Base-by-base conservation (phyloP, 1,140 invertebrate species). In the Sipha flava region DNA sequence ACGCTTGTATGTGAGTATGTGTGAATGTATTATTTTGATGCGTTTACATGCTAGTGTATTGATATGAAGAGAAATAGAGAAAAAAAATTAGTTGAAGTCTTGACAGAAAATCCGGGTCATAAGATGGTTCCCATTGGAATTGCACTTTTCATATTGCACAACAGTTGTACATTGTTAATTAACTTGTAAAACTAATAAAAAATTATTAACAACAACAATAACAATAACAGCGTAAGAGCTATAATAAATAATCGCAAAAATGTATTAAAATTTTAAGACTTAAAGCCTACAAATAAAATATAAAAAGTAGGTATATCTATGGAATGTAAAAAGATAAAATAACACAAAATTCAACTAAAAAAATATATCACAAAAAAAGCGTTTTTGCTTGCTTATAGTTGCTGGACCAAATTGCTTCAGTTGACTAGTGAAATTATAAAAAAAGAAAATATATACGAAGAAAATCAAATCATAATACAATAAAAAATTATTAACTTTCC, bases 371-470 rank as follows among this genome's bases (percentile, higher is more conserved):
- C 72, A 77, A 57, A 77, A n/a, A 77, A 77, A 77, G 72, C 72
- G 52, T 77, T 77, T 75, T 77, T 40, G 72, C 57, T 57, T 77
- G 72, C 49, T 77, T 5, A 37, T 21, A 57, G 34, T 77, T 59
- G 10, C 72, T 43, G 31, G 72, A 77, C 72, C 72, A 77, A 77
- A 77, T 77, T 77, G 34, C 72, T 77, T 77, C 72, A 57, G 72
- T 77, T 77, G 72, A 77, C 72, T 77, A 77, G 72, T 77, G 72
- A 77, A 77, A 57, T 77, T 54, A 77, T 57, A 77, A 77, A 75
- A 37, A 34, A 73, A 47, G 14, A 70, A 18, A 70, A 34, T 16
- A 47, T 37, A 10, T 72, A 72, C 45, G 64, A 68, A 68, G 34
- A 68, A 43, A 68, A 40, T 26, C 21, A 43, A 68, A 68, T 37